phyloP scores from a whole-genome alignment of 2,113 vertebrate species.

The Syrrhaptes paradoxus region DNA sequence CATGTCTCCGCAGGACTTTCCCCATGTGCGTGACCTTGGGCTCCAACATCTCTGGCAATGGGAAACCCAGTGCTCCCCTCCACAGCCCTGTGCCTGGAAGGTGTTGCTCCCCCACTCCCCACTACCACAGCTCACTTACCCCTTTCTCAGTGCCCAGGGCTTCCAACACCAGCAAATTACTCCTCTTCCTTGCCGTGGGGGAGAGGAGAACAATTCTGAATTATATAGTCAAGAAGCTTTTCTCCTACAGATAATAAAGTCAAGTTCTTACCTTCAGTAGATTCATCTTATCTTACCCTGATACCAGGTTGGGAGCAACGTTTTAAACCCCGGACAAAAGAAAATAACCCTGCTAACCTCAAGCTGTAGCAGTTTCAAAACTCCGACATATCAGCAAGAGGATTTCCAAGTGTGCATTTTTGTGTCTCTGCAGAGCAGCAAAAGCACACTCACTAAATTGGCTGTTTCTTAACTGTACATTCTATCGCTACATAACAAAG shows the following conservation, averaged over 20 bases:
- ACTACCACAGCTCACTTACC: not conserved
- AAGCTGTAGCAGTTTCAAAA: not conserved
- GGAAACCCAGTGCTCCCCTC: not conserved
- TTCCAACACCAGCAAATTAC: not conserved
- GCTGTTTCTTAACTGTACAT: not conserved
- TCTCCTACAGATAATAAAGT: not conserved
- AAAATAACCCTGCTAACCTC: not conserved
- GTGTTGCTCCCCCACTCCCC: no score
- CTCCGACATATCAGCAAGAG: not conserved
- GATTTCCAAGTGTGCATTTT: not conserved
- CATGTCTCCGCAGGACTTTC: rapidly evolving
- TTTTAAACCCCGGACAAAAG: not conserved
- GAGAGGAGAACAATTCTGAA: not conserved
- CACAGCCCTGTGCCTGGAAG: not conserved
- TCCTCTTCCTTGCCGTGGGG: not conserved
- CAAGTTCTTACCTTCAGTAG: not conserved
- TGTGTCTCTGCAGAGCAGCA: not conserved
- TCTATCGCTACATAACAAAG: not conserved
- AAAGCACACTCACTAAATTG: not conserved
- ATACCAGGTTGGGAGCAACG: not conserved
- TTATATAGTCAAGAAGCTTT: not conserved
- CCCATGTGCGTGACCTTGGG: not conserved
- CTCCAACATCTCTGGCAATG: not conserved
- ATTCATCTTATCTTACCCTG: not conserved
- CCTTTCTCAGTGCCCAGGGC: not conserved